Base-by-base conservation (phyloP, 2,888 invertebrate species). In the Lycaena phlaeas region DNA sequence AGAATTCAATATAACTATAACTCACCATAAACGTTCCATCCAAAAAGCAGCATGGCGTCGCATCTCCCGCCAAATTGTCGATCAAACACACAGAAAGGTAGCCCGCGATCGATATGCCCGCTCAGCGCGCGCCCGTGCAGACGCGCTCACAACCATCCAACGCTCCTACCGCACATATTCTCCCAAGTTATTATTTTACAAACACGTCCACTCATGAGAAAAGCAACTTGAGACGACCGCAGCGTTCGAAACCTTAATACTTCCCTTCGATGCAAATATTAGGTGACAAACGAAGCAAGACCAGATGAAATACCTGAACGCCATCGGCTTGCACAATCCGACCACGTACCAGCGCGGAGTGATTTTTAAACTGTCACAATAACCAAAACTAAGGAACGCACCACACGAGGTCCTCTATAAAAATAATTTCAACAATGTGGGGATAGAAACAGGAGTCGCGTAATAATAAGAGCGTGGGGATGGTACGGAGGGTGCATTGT, bases 381-480 rank as follows among this genome's bases (percentile, higher is more conserved):
- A 17, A 18, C 25, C 22, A n/a, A 45, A 45, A 67, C 54, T 73
- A 65, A 47, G 68, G 61, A 67, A 68, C 75, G 70, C 77, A 74
- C 74, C 75, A 65, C 64, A 60, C 77, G 70, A 70, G 72, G 66
- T 72, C 74, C 73, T 66, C 77, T 72, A 77, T 77, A 73, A 59
- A 63, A 65, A 78, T 72, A 77, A 61, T 63, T 56, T 76, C 78
- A 76, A 79, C 82, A 81, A 79, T 81, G 79, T 81, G 73, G 82
- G 81, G 78, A 75, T 74, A 78, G 68, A 65, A 78, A 68, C 75
- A 68, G 73, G 72, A 79, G 73, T 66, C 72, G 72, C 64, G 81
- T 81, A 81, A 81, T 79, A 84, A 84, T 81, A 82, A 78, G 74
- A 77, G 81, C 77, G 84, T 82, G 82, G 82, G 82, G 82, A 82